Evolutionary conservation across 2,797 vertebrate genomes (phyloP), one percentile per base, ranked within the genome.

Genomic region (Ibycter americanus): DNA sequence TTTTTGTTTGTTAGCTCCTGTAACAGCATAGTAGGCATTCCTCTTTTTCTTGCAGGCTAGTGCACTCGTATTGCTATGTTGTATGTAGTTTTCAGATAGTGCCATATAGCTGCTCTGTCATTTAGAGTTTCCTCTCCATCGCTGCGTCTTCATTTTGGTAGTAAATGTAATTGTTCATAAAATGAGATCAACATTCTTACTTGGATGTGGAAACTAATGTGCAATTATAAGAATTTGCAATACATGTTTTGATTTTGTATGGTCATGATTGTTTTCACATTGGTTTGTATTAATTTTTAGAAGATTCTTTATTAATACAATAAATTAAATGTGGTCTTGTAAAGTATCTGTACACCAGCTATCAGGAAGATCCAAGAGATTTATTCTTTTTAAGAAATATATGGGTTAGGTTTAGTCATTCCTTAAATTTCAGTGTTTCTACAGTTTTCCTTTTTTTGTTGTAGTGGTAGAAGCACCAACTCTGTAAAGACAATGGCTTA

Each of bases 21-120:
- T 67, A 67, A 67, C 6, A 47, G 25, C 46, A 15, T 8, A 40
- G 46, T 40, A 68, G 65, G 42, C 20, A 29, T 46, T 72, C n/a
- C 68, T 67, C 51, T 78, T 70, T 80, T 52, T 32, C 71, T 52
- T 68, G 27, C 54, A 40, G 83, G n/a, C 36, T 65, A 11, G n/a
- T 36, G 18, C 62, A 46, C 36, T 56, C 0, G 0, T 42, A 70
- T 52, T 65, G 25, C 15, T 77, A 2, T 42, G 2, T 47, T 71
- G 8, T 65, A 13, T 42, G 55, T 61, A 46, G 17, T 38, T 71
- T 87, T 74, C 44, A 42, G 19, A 18, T 22, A 47, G 46, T 80
- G 11, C 32, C 9, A 11, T 25, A 52, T 54, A 56, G 66, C 44
- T 86, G 11, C 17, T 40, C 19, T 25, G 36, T 74, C 26, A 21